Percentiles rank a stretch among this genome's conserved stretches.
Conservation (phyloP, 2,113 vertebrate genomes). For the Xiphophorus couchianus region DNA sequence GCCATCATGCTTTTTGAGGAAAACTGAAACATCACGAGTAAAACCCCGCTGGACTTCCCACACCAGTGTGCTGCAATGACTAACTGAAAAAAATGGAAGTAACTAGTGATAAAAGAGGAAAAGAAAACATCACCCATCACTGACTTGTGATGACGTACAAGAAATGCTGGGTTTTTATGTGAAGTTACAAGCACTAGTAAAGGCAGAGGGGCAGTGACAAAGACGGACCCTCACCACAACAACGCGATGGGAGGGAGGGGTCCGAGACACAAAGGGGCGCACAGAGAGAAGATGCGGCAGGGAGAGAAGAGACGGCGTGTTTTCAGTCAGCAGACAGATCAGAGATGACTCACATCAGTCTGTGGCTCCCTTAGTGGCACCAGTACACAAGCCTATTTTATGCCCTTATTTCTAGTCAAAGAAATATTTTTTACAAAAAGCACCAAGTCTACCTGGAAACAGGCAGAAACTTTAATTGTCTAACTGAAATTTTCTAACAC, state of each 20-base stretch:
- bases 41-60: not conserved
- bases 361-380: conserved; percentile 31
- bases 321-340: conserved; percentile 64
- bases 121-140: not conserved
- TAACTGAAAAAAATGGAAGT: not conserved
- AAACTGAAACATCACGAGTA: not conserved
- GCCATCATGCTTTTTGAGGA: not conserved
- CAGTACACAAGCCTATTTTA: conserved; percentile 35
- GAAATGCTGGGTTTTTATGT: not conserved
- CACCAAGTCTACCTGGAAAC: too few relatives aligned
- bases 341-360: conserved; percentile 61
- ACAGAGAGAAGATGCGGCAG: conserved; percentile 36
- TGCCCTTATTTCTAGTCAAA: not conserved
- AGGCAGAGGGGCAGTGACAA: not conserved
- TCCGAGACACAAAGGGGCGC: conserved; percentile 54
- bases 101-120: not conserved
- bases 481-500: not conserved
- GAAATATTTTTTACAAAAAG: not conserved
- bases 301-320: conserved; percentile 47
- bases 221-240: conserved; percentile 31
- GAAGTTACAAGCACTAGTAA: conserved; percentile 3
- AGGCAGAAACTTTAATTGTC: too few relatives aligned
- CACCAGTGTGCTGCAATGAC: not conserved
- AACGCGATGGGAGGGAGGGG: conserved; percentile 43
- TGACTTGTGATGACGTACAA: not conserved